Evolutionary conservation across 2,113 vertebrate species (phyloP), one percentile per base, ranked within the genome.

Genomic region (Numenius arquata): DNA sequence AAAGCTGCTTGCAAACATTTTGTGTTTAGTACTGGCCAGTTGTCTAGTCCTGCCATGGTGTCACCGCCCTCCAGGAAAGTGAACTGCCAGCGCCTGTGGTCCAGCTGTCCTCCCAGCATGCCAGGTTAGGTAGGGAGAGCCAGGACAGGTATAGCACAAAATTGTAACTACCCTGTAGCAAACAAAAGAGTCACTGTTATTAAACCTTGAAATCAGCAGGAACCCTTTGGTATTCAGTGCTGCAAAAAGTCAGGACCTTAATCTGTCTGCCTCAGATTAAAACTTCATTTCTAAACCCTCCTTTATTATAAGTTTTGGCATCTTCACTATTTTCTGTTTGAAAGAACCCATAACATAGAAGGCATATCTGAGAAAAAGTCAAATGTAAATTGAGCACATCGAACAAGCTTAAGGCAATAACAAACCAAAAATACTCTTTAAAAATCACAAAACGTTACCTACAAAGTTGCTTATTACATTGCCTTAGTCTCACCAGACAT

Each of bases 381-480:
- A 38, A 41, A 58, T n/a, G 15, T 68, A 86, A 86, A 74, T 27
- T 68, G 48, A 72, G 5, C 15, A 72, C 36, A 56, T 19, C 72
- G 76, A 84, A 92, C 25, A 93, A 78, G 59, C 47, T 88, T 38
- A 73, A 90, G 82, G 88, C 72, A 90, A 71, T 67, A 88, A 85
- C 26, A 90, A 87, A 90, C 18, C 56, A 81, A 80, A 87, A 73
- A 40, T 25, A 53, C 40, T 72, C 47, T 85, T 83, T 59, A 61
- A 88, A 93, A 89, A 50, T 32, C 34, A 89, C 29, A 88, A 82
- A 85, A 92, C 1, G 2, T 67, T 86, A 80, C 47, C 47, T 65
- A 48, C 36, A 70, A 85, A 93, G 38, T 76, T 12, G 2, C 63
- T 92, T 81, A 32, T 59, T 89, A 32, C 58, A 41, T 73, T 62